phyloP scores from a whole-genome alignment of 30 jellyfish, hydroid and myxozoan genomes.

The Aurelia aurita region DNA sequence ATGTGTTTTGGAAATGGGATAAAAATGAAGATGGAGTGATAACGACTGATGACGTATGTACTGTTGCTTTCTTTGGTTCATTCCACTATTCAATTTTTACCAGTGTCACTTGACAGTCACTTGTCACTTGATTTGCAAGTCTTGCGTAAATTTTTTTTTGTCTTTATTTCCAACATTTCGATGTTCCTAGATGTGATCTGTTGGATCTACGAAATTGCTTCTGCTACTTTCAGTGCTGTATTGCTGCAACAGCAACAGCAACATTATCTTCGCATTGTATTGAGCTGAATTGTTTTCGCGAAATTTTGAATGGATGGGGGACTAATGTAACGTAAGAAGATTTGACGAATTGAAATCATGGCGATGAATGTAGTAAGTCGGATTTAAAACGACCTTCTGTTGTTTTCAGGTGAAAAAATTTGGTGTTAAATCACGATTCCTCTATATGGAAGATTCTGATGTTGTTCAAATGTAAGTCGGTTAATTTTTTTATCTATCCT shows the following conservation, averaged over 20 bases:
- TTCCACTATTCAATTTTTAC: not conserved
- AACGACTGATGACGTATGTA: constrained; percentile 68
- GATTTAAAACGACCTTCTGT: not conserved
- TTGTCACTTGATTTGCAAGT: no score
- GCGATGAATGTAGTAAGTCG: no score
- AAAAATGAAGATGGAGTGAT: constrained; percentile 71
- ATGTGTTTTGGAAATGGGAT: constrained; percentile 80
- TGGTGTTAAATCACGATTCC: constrained; percentile 65
- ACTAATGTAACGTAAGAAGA: no score
- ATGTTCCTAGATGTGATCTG: no score
- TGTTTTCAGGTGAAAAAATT: constrained; percentile 69
- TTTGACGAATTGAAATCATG: no score
- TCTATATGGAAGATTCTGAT: constrained; percentile 75
- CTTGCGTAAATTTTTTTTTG: no score
- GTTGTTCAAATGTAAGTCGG: constrained; percentile 72
- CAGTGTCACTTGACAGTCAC: no score
- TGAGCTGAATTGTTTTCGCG: not conserved
- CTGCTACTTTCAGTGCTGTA: no score
- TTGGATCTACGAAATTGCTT: no score
- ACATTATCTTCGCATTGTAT: not conserved
- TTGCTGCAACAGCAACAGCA: no score
- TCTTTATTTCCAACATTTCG: no score
- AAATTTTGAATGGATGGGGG: no score
- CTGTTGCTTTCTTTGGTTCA: not conserved
- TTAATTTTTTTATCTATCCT: not conserved